Conservation (phyloP, 2,113 vertebrate species). For the Rhodinocichla rosea region DNA sequence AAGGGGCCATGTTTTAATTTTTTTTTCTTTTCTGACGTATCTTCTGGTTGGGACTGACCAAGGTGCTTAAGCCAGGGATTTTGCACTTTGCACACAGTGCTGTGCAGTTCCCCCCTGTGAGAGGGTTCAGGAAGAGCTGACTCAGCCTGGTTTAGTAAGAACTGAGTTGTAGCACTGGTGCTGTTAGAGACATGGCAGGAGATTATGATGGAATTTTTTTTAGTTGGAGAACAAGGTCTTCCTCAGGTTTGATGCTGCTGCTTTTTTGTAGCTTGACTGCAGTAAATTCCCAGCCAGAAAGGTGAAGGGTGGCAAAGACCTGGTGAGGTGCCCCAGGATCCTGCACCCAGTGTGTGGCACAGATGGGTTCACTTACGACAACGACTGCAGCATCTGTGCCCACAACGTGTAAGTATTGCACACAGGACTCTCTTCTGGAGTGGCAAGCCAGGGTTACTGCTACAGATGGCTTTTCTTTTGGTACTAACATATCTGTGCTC, state of each 20-base stretch:
- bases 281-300: not conserved
- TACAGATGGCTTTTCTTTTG: not conserved
- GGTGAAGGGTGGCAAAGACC: not conserved
- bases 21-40: not conserved
- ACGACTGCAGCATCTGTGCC: slow-evolving; percentile 41
- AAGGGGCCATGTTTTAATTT: rapidly evolving
- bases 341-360: slow-evolving; percentile 23
- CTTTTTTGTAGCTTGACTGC: slow-evolving; percentile 23
- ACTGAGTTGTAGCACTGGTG: rapidly evolving
- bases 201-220: not conserved
- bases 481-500: not conserved
- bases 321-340: not conserved
- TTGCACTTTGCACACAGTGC: not conserved
- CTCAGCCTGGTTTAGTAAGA: not conserved
- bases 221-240: not conserved
- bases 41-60: not conserved
- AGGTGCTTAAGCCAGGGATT: not conserved
- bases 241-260: not conserved
- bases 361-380: slow-evolving; percentile 39
- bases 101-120: not conserved
- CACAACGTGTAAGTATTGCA: slow-evolving; percentile 19
- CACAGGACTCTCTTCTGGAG: not conserved
- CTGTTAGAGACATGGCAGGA: not conserved
- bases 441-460: not conserved
- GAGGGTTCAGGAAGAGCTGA: not conserved